Conservation (phyloP, 2,797 vertebrate species). For the Yasuhikotakia modesta region DNA sequence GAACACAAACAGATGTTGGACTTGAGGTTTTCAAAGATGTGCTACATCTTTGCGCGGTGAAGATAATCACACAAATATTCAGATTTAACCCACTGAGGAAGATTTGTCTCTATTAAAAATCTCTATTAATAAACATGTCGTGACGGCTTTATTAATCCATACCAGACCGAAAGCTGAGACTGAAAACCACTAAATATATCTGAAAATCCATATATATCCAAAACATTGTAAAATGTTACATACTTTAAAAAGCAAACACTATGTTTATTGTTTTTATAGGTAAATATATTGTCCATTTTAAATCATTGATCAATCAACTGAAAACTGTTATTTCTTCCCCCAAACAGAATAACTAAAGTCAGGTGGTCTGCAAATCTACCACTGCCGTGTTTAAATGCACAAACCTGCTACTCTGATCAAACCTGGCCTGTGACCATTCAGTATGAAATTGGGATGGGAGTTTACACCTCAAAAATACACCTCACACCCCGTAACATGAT, state of each 20-base stretch:
- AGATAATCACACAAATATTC: slow-evolving; percentile 38
- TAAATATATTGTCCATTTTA: too few species aligned
- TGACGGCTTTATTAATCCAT: background rate
- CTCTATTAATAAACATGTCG: background rate
- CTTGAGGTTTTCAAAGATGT: slow-evolving; percentile 70
- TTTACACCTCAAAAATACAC: slow-evolving; percentile 50
- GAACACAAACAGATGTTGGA: slow-evolving; percentile 71
- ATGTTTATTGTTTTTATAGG: too few species aligned
- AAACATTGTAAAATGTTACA: too few species aligned
- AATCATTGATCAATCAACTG: too few species aligned
- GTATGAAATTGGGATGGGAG: slow-evolving; percentile 61
- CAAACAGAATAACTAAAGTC: background rate
- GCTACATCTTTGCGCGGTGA: slow-evolving; percentile 21
- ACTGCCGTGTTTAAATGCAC: slow-evolving; percentile 9
- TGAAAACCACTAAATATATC: background rate
- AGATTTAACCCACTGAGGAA: slow-evolving; percentile 27
- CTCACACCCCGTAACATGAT: slow-evolving; percentile 50
- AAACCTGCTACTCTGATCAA: slow-evolving; percentile 44
- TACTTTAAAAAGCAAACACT: too few species aligned
- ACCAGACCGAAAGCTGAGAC: background rate
- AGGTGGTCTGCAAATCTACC: background rate
- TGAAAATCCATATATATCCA: background rate
- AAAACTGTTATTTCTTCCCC: too few species aligned
- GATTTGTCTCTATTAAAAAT: background rate
- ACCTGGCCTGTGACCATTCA: slow-evolving; percentile 56